Evolutionary conservation across 2,113 vertebrate species (phyloP), one percentile per base, ranked within the genome.

Genomic region (Atrichornis clamosus): DNA sequence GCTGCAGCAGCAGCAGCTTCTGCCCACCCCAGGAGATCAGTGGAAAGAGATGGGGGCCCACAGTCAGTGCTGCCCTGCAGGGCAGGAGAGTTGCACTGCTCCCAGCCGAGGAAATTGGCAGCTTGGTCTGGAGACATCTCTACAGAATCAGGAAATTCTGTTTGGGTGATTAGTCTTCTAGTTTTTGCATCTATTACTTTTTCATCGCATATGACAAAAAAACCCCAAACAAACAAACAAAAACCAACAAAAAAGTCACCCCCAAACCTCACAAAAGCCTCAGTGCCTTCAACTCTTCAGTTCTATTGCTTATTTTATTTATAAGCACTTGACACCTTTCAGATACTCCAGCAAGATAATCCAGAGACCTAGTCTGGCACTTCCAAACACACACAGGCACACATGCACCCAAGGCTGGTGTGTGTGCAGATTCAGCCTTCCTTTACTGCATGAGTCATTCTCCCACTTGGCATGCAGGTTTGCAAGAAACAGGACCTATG

Each of bases 381-480:
- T 63, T 53, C 41, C 3, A 8, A 77, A 69, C 33, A 50, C n/a
- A 33, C 4, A 6, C 1, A 8, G 22, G 30, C 68, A 59, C 62
- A 53, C 46, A 20, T 8, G 32, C 7, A 6, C 49, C 88, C 74
- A 24, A 26, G 73, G 69, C 47, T 64, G 5, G 10, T 58, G 68
- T 42, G 56, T 8, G 56, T 79, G 84, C 85, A 72, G 56, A 60
- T 16, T 80, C 91, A 58, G 63, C 74, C 65, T 35, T 26, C 77
- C 84, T 59, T 16, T 10, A 5, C 74, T 3, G 58, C 64, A 2
- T 95, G 89, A 95, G 62, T 93, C 78, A 87, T 12, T 69, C 89
- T 85, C 81, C 81, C 82, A 53, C 85, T 74, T 55, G 59, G 93
- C 88, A 96, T 23, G 67, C 78, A 77, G 78, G 84, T 79, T 35